phyloP scores from a whole-genome alignment of 2,888 invertebrate species.

The Stenchaetothrips biformis region DNA sequence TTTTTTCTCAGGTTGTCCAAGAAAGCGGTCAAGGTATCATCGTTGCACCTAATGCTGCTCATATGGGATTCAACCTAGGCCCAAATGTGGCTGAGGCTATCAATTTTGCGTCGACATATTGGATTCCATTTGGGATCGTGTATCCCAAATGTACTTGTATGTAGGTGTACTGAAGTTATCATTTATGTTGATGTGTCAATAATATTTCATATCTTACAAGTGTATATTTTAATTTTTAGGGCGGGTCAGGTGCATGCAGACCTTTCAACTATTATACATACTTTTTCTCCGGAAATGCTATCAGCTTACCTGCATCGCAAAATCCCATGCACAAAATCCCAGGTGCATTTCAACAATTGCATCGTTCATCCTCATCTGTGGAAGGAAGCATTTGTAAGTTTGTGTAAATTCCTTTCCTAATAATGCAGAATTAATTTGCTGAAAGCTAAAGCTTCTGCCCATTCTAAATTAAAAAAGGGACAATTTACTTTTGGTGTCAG shows the following conservation, averaged over 20 bases:
- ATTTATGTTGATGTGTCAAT: neutral
- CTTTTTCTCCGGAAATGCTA: neutral
- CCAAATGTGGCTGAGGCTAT: neutral
- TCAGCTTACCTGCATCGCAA: neutral
- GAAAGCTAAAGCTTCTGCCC: neutral
- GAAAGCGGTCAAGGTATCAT: neutral
- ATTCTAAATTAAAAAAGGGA: no score
- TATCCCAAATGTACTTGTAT: slow-evolving; percentile 13
- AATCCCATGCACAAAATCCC: neutral
- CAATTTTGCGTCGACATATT: neutral
- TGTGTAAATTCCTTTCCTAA: neutral
- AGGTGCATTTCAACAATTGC: neutral
- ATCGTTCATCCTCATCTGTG: neutral
- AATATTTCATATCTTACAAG: neutral
- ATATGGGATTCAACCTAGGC: neutral
- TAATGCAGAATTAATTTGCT: neutral
- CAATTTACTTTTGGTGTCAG: no score
- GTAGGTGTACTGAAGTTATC: neutral
- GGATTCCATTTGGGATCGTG: slow-evolving; percentile 3
- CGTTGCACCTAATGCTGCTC: neutral
- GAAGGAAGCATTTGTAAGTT: neutral
- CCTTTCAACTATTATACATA: neutral
- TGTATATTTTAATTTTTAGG: neutral
- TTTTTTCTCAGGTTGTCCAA: neutral
- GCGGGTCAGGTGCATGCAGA: neutral